A percentile compares a stretch with the other conserved stretches of the same genome.
Evolutionary conservation across 2,797 vertebrate species (phyloP).

Genomic region (Choloepus didactylus): DNA sequence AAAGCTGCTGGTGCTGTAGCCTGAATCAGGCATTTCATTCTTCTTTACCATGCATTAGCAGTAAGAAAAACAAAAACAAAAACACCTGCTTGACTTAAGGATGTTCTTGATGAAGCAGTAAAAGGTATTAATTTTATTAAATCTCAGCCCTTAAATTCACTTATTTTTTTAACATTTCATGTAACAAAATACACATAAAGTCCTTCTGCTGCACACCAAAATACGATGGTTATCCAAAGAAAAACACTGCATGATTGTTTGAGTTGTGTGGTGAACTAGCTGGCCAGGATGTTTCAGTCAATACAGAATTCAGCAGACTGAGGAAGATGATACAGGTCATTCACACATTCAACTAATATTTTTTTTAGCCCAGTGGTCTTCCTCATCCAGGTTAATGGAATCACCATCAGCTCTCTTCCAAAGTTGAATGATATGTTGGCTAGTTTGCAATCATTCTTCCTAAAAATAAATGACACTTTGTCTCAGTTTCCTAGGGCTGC

Average conservation of each 20-base stretch:
- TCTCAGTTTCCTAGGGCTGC: too few relatives aligned
- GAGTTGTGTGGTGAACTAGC: background rate
- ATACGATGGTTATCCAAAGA: background rate
- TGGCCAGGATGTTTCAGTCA: background rate
- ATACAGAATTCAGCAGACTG: background rate
- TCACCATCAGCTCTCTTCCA: background rate
- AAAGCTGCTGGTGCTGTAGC: background rate
- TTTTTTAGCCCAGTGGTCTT: background rate
- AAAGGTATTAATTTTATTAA: background rate
- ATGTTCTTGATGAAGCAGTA: background rate
- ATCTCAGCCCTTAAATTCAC: background rate
- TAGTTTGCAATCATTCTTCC: background rate
- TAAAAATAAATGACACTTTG: background rate
- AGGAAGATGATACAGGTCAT: background rate
- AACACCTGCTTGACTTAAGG: background rate
- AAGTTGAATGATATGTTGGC: background rate
- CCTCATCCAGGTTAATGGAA: background rate
- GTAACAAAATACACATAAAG: conserved; percentile 23
- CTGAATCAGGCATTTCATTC: background rate
- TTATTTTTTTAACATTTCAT: background rate
- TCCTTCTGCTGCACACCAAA: background rate
- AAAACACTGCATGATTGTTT: background rate
- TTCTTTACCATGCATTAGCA: background rate
- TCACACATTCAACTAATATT: background rate
- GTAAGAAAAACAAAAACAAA: too few relatives aligned